These are phyloP conservation scores for Gasteruption jaculator DNA, from an alignment of 2,888 invertebrate species.

Conservation along the genomic window DNA sequence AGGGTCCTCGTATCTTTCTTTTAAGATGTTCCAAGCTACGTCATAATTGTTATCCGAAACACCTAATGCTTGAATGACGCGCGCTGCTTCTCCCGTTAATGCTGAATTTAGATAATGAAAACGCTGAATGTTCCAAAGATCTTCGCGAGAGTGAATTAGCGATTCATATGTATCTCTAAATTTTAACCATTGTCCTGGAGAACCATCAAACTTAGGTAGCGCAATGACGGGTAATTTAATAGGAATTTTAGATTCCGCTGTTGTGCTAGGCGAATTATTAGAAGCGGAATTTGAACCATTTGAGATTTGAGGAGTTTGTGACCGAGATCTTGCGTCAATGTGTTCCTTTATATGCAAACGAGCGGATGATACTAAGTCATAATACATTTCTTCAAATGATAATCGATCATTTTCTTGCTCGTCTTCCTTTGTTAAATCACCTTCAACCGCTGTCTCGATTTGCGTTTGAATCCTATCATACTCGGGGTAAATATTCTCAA, in stretches of 20 bases:
- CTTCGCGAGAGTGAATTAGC: slow-evolving; percentile 8
- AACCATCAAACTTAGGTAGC: slow-evolving; percentile 14
- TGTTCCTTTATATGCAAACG: too few species aligned
- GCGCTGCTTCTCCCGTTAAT: slow-evolving; percentile 12
- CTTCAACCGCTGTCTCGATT: neutral
- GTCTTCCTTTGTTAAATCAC: neutral
- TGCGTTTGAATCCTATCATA: slow-evolving; percentile 1
- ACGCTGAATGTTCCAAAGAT: slow-evolving; percentile 14
- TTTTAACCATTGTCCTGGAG: slow-evolving; percentile 15
- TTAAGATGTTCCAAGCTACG: slow-evolving; percentile 11
- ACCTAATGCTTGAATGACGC: slow-evolving; percentile 12
- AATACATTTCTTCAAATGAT: slow-evolving; percentile 3
- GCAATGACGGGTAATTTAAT: slow-evolving; percentile 14
- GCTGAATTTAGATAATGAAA: slow-evolving; percentile 16
- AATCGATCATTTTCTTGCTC: slow-evolving; percentile 6
- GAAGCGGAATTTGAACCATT: too few species aligned
- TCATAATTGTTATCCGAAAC: slow-evolving; percentile 14
- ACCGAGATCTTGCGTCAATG: too few species aligned
- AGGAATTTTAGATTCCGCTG: neutral
- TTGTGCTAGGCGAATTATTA: neutral
- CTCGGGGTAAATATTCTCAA: neutral
- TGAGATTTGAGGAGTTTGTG: neutral
- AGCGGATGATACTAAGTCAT: neutral
- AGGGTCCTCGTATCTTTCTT: slow-evolving; percentile 16
- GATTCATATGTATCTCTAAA: slow-evolving; percentile 17